Percentiles rank a stretch among this genome's conserved stretches.
Conservation (phyloP, 1,140 invertebrate genomes). For the Bombus confusus region DNA sequence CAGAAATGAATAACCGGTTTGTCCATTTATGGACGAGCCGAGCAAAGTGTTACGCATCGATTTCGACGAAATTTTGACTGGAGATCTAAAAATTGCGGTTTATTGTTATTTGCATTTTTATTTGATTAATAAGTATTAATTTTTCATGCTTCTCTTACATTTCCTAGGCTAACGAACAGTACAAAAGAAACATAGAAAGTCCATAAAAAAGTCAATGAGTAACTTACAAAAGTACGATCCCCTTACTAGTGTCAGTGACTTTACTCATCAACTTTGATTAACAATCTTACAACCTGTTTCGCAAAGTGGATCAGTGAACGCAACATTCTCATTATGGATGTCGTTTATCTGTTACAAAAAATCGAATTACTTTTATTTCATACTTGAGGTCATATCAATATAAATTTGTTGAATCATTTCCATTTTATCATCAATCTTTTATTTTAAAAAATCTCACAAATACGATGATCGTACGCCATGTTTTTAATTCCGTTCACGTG, state of each 20-base stretch:
- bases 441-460: neutral
- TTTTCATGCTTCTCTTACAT: neutral
- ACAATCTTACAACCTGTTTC: neutral
- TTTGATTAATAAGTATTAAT: neutral
- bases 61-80: neutral
- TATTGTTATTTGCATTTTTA: neutral
- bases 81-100: neutral
- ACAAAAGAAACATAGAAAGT: neutral
- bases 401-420: neutral
- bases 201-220: neutral
- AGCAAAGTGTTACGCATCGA: conserved; percentile 12
- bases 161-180: too few species aligned
- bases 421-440: neutral
- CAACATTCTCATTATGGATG: neutral
- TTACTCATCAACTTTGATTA: neutral
- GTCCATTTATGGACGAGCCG: neutral
- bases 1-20: conserved; percentile 50
- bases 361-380: neutral
- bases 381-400: neutral
- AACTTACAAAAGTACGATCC: neutral
- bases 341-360: neutral
- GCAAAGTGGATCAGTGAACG: neutral
- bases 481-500: neutral
- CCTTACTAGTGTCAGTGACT: neutral
- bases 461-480: neutral